These are phyloP conservation scores for Pogonomyrmex californicus DNA, from an alignment of 1,140 invertebrate genomes.

Conservation along the genomic window DNA sequence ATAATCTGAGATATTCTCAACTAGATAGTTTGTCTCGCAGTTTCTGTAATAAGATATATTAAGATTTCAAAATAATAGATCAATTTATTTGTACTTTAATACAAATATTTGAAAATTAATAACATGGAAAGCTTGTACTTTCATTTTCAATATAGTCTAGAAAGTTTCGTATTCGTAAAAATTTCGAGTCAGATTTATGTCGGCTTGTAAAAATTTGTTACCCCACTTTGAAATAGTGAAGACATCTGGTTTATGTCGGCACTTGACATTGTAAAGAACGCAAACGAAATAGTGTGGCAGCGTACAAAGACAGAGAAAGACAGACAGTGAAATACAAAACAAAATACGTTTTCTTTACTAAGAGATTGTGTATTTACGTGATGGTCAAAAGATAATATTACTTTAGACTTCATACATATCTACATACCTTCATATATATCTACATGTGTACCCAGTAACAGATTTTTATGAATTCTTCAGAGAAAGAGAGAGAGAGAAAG, in stretches of 20 bases:
- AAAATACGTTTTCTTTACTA: not conserved
- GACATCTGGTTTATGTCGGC: not conserved
- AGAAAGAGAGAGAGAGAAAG: not conserved
- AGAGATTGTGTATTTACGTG: not conserved
- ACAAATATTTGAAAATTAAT: not conserved
- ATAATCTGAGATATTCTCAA: not conserved
- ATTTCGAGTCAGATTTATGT: not conserved
- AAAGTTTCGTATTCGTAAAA: not conserved
- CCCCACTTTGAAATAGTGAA: not conserved
- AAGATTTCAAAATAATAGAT: not conserved
- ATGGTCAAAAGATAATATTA: constrained; percentile 4
- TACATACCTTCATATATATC: not conserved
- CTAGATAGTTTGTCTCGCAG: not conserved
- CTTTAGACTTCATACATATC: not conserved
- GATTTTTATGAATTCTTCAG: not conserved
- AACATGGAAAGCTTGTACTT: not conserved
- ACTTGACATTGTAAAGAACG: not conserved
- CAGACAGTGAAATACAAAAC: not conserved
- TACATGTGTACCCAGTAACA: not conserved
- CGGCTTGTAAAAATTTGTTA: not conserved
- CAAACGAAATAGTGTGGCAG: not conserved
- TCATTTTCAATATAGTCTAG: not conserved
- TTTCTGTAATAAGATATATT: not conserved
- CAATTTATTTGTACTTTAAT: not conserved
- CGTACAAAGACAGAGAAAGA: not conserved